Percentiles rank a stretch among this genome's conserved stretches.
Evolutionary conservation across 2,888 invertebrate genomes (phyloP).

Genomic region (Lottia scabra): DNA sequence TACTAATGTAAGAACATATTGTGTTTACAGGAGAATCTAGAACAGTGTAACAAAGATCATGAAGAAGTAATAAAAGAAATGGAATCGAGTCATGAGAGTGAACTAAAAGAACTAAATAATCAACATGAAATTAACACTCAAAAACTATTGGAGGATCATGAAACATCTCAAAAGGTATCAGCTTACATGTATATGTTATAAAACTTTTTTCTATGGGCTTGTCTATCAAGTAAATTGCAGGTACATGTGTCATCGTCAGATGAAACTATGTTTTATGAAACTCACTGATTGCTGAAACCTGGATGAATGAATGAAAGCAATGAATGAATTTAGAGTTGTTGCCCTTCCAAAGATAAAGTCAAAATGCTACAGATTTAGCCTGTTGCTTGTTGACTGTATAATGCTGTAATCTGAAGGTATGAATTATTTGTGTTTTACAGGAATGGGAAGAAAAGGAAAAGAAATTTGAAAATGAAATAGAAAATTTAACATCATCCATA

Average conservation of each 20-base stretch:
- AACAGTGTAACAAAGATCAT: conserved; percentile 23
- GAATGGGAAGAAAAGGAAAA: conserved; percentile 45
- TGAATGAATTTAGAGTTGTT: too few relatives aligned
- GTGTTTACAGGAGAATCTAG: conserved; percentile 42
- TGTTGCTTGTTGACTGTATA: too few relatives aligned
- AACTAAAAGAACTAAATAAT: conserved; percentile 34
- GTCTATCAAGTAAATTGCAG: too few relatives aligned
- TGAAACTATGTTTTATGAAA: too few relatives aligned
- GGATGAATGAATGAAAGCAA: too few relatives aligned
- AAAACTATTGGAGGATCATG: background rate
- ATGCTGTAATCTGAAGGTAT: too few relatives aligned
- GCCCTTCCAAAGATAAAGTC: too few relatives aligned
- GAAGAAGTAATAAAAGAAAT: conserved; percentile 31
- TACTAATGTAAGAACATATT: too few relatives aligned
- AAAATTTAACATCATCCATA: conserved; percentile 55
- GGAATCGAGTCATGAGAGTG: conserved; percentile 30
- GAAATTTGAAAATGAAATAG: conserved; percentile 46
- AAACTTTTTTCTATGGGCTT: too few relatives aligned
- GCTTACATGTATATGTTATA: background rate
- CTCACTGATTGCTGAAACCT: too few relatives aligned
- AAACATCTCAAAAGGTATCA: background rate
- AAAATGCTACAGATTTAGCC: too few relatives aligned
- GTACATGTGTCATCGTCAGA: too few relatives aligned
- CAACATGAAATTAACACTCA: conserved; percentile 34
- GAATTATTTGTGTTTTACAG: conserved; percentile 25